phyloP scores from a whole-genome alignment of 2,888 invertebrate genomes.

The Xanthorhoe designata region DNA sequence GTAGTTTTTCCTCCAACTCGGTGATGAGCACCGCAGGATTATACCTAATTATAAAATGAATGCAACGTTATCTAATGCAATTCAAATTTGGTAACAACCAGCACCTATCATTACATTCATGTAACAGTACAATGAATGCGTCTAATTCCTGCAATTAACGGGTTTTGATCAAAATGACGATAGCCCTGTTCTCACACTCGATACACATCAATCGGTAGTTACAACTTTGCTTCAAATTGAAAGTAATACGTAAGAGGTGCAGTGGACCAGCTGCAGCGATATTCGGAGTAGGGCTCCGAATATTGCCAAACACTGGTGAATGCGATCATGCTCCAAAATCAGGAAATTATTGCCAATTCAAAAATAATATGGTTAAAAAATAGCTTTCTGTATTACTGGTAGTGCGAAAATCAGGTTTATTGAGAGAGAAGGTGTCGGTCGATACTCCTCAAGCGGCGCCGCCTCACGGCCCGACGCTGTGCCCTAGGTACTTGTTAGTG shows the following conservation, averaged over 20 bases:
- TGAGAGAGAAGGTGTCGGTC: neutral
- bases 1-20: no score
- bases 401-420: neutral
- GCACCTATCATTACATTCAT: neutral
- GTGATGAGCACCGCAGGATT: no score
- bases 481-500: neutral
- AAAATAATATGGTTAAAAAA: neutral
- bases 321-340: neutral
- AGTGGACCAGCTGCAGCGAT: no score
- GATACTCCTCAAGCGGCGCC: no score
- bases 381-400: neutral
- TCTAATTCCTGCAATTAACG: no score
- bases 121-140: constrained; percentile 1
- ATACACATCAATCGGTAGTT: constrained; percentile 1
- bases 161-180: constrained; percentile 1
- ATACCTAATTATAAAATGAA: neutral
- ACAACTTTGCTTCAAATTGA: neutral
- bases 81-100: neutral
- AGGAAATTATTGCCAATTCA: neutral
- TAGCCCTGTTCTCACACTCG: neutral
- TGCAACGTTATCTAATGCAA: neutral
- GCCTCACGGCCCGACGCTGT: no score
- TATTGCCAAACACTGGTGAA: neutral
- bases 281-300: neutral
- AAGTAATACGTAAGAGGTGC: no score